Conservation (phyloP, 2,797 vertebrate genomes). For the Erithacus rubecula region DNA sequence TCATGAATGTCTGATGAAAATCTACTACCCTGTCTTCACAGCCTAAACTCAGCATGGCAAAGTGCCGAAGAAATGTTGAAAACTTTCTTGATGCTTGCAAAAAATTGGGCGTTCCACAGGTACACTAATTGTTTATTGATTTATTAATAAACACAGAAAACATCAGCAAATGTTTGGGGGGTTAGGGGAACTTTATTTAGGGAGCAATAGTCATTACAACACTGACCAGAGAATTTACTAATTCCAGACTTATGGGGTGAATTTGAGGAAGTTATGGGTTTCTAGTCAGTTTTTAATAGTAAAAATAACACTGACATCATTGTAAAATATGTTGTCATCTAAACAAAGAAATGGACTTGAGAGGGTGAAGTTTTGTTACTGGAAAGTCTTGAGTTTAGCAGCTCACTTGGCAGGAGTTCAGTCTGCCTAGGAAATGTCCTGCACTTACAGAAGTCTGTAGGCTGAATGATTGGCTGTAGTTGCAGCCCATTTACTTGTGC, state of each 20-base stretch:
- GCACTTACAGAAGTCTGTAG: neutral
- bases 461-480: neutral
- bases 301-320: neutral
- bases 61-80: conserved; percentile 97
- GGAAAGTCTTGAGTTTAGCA: neutral
- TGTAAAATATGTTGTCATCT: neutral
- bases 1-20: neutral
- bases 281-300: neutral
- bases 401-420: neutral
- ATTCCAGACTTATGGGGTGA: neutral
- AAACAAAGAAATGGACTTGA: neutral
- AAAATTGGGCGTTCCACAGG: conserved; percentile 96
- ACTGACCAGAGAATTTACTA: neutral
- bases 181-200: neutral
- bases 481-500: neutral
- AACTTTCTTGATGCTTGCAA: conserved; percentile 98
- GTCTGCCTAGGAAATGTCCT: neutral
- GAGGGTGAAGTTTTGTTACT: neutral
- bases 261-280: neutral
- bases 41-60: conserved; percentile 99
- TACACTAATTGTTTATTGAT: conserved; percentile 53
- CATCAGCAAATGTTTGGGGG: neutral
- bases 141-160: neutral
- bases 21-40: conserved; percentile 62
- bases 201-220: neutral